Base-by-base conservation (phyloP, 2,888 invertebrate genomes). In the Dexiosoma caninum region DNA sequence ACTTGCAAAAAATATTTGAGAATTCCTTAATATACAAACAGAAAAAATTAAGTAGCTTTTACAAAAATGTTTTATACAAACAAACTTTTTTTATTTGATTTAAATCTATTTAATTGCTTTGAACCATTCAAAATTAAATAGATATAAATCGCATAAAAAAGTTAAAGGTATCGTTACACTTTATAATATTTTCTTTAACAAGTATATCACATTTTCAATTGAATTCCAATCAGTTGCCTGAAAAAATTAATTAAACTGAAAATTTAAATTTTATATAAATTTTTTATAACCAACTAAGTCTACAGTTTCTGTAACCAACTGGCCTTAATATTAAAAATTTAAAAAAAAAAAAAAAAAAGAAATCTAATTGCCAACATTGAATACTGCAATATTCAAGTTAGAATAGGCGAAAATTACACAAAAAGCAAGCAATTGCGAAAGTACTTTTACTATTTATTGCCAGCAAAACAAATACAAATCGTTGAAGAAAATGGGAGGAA, bases 381-480 rank as follows among this genome's bases (percentile, higher is more conserved):
- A 35, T n/a, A n/a, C n/a, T n/a, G n/a, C 16, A n/a, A 44, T 16
- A 30, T 1, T 51, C 12, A 40, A 66, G 40, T 27, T 30, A 66
- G 51, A 23, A 66, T 40, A 53, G 30, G 7, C 30, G 9, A 46
- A 30, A 30, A 19, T 67, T 53, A 27, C 40, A 6, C 21, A 62
- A 32, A 27, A n/a, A 12, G 12, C 16, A 12, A 30, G 49, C 57
- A 6, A 64, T 64, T 70, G 71, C 32, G 64, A 71, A 77, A 71
- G 16, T 57, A 57, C 64, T 77, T 77, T 77, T 71, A 77, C 57
- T 64, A 42, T 44, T 27, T 27, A 3, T n/a, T 51, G 12, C 6
- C 37, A 37, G 4, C 2, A 8, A 46, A 32, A 8, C 0, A 27
- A 42, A 55, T 23, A 27, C 10, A 23, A 53, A 23, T 1, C 5